These are phyloP conservation scores for Drosophila glabriapex DNA, from an alignment of 2,888 invertebrate species.

Conservation along the genomic window DNA sequence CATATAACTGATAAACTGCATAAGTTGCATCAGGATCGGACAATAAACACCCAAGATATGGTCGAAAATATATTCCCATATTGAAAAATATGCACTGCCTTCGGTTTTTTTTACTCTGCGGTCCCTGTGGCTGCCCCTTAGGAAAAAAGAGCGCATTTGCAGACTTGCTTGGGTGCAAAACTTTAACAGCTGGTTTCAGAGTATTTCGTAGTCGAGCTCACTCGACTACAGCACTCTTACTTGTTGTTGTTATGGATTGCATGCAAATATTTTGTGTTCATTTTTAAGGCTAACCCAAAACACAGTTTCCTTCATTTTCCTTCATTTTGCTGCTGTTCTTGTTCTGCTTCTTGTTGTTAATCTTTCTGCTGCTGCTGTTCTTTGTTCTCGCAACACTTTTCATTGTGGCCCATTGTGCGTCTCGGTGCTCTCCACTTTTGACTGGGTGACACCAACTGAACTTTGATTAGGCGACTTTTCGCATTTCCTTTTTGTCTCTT, in stretches of 20 bases:
- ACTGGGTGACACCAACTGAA: conserved; percentile 48
- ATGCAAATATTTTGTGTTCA: conserved; percentile 53
- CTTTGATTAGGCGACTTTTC: conserved; percentile 55
- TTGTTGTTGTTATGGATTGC: conserved; percentile 7
- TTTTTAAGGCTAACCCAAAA: conserved; percentile 32
- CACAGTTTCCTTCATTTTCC: conserved; percentile 12
- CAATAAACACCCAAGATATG: too few relatives aligned
- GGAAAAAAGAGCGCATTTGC: too few relatives aligned
- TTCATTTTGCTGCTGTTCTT: conserved; percentile 4
- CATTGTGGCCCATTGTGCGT: conserved; percentile 11
- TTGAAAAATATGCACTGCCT: not conserved
- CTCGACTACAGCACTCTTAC: too few relatives aligned
- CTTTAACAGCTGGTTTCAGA: too few relatives aligned
- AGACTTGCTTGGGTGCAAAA: too few relatives aligned
- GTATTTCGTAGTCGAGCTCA: too few relatives aligned
- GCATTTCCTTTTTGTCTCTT: conserved; percentile 5
- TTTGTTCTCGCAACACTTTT: conserved; percentile 45
- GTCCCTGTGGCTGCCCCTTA: too few relatives aligned
- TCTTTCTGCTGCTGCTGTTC: conserved; percentile 12
- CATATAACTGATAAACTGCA: too few relatives aligned
- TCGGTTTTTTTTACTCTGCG: not conserved
- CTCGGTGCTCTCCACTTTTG: conserved; percentile 1
- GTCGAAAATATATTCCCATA: too few relatives aligned
- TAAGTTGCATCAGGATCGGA: too few relatives aligned
- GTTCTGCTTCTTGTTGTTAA: conserved; percentile 22